A percentile compares a stretch with the other conserved stretches of the same genome.
phyloP scores from a whole-genome alignment of 2,113 vertebrate genomes.

The Pangasianodon hypophthalmus region DNA sequence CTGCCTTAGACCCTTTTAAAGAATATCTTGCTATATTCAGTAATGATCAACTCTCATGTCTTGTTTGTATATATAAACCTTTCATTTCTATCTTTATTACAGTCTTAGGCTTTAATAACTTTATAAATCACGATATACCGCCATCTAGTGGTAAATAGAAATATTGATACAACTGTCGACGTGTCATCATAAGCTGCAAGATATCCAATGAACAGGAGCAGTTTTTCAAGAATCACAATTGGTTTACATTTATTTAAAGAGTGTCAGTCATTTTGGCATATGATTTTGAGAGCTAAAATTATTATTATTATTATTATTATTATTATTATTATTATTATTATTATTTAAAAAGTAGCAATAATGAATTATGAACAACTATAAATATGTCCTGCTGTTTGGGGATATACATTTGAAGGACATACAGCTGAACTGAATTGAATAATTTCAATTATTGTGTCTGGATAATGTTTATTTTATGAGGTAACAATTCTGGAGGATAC shows the following conservation, averaged over 20 bases:
- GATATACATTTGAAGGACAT: background rate
- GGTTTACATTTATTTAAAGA: background rate
- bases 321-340: no score
- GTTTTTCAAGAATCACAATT: background rate
- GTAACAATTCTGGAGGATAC: background rate
- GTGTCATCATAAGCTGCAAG: background rate
- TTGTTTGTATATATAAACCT: background rate
- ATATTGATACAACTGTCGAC: constrained; percentile 4
- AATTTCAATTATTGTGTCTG: background rate
- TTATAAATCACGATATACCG: background rate
- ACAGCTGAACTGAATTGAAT: background rate
- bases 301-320: background rate
- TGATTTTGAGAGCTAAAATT: background rate
- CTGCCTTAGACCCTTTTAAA: background rate
- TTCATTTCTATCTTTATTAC: background rate
- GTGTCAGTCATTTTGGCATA: background rate
- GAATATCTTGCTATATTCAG: background rate
- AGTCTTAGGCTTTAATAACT: background rate
- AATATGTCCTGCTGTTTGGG: background rate
- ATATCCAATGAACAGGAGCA: background rate
- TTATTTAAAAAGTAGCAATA: background rate
- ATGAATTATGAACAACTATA: background rate
- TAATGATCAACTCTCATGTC: background rate
- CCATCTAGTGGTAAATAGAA: background rate
- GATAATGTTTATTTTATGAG: background rate